These are phyloP conservation scores for Cephus runcator DNA, from an alignment of 2,888 invertebrate species.

Conservation along the genomic window DNA sequence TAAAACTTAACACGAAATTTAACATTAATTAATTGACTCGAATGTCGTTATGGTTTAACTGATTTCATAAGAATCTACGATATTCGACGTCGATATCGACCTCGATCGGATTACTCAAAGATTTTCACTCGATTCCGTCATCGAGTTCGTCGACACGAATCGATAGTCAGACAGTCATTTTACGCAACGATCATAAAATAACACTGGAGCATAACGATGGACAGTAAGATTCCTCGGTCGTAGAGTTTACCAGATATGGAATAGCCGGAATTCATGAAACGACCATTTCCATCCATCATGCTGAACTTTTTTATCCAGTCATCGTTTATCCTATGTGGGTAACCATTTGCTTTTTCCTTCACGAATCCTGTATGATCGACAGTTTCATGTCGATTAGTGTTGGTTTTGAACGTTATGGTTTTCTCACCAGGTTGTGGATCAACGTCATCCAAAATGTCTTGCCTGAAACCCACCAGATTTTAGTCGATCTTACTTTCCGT, in stretches of 20 bases:
- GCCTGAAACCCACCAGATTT: neutral
- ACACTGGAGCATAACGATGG: neutral
- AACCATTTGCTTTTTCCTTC: constrained; percentile 12
- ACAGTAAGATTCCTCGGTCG: neutral
- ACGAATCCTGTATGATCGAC: constrained; percentile 15
- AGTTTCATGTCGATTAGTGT: constrained; percentile 12
- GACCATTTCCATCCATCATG: constrained; percentile 13
- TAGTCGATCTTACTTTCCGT: neutral
- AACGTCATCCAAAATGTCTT: neutral
- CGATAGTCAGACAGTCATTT: neutral
- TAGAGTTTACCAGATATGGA: neutral
- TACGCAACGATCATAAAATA: constrained; percentile 1
- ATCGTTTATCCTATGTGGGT: constrained; percentile 12
- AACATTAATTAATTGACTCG: neutral
- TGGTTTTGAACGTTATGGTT: constrained; percentile 15
- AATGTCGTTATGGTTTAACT: too few species aligned
- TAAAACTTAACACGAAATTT: constrained; percentile 15
- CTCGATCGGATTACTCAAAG: neutral
- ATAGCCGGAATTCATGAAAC: neutral
- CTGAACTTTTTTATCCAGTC: constrained; percentile 14
- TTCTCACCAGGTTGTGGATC: constrained; percentile 11
- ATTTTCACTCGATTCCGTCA: neutral
- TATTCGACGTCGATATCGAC: too few species aligned
- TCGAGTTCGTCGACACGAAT: neutral
- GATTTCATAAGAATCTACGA: too few species aligned